A percentile compares a stretch with the other conserved stretches of the same genome.
Evolutionary conservation across 2,888 invertebrate species (phyloP).

Genomic region (Lasioglossum villosulum): DNA sequence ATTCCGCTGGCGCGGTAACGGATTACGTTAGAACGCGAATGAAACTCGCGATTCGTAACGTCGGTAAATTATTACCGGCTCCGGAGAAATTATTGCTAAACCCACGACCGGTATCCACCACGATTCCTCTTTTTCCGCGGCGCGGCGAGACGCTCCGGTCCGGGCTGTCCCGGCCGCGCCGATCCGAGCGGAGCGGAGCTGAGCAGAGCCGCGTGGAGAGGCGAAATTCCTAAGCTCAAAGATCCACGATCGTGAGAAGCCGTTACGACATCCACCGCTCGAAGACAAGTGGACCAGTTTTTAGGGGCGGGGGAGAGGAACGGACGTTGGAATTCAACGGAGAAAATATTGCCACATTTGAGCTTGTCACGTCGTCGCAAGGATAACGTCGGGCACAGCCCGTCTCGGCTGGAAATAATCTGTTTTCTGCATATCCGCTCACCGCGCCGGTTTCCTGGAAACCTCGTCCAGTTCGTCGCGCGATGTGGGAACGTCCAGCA

Average conservation of each 20-base stretch:
- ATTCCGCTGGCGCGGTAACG: conserved; percentile 14
- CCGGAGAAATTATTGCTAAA: conserved; percentile 41
- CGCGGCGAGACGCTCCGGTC: not conserved
- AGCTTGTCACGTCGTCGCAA: conserved; percentile 23
- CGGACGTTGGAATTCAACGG: conserved; percentile 36
- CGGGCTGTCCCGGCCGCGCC: not conserved
- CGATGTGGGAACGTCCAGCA: not conserved
- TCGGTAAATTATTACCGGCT: conserved; percentile 35
- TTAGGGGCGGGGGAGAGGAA: not conserved
- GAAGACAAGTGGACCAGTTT: conserved; percentile 62
- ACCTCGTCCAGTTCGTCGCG: not conserved
- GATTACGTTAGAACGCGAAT: conserved; percentile 26
- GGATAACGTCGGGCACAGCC: conserved; percentile 36
- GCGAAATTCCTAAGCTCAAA: conserved; percentile 38
- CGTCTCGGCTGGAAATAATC: conserved; percentile 22
- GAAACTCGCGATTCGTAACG: conserved; percentile 37
- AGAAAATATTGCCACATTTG: conserved; percentile 51
- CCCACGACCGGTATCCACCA: conserved; percentile 15
- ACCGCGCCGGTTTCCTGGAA: conserved; percentile 35
- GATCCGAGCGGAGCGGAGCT: not conserved
- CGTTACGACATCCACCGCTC: conserved; percentile 46
- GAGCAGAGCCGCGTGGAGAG: not conserved
- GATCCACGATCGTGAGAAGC: conserved; percentile 50
- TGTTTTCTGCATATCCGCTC: conserved; percentile 5
- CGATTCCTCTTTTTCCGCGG: not conserved